These are phyloP conservation scores for Psophia crepitans DNA, from an alignment of 2,113 vertebrate species.

Conservation along the genomic window DNA sequence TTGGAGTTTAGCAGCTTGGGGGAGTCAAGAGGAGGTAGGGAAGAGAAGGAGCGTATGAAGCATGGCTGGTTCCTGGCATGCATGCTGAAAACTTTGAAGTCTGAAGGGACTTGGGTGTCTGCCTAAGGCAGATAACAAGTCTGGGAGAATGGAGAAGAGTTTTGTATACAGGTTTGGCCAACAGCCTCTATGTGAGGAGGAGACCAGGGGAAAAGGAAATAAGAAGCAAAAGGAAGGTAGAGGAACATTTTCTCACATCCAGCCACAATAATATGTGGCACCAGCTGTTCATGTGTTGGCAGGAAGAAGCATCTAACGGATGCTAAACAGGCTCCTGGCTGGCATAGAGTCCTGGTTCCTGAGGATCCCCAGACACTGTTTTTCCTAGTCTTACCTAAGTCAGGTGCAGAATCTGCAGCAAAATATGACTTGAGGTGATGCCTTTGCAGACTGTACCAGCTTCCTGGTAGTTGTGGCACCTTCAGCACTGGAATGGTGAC, in stretches of 20 bases:
- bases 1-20: neutral
- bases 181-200: neutral
- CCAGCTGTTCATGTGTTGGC: neutral
- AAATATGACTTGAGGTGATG: neutral
- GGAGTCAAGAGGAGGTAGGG: neutral
- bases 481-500: neutral
- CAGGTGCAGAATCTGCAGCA: neutral
- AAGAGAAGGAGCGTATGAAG: neutral
- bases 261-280: neutral
- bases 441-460: neutral
- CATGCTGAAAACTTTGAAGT: neutral
- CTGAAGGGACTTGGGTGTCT: conserved; percentile 5
- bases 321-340: neutral
- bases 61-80: neutral
- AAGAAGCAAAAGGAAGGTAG: neutral
- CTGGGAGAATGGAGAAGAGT: neutral
- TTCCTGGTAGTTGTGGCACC: neutral
- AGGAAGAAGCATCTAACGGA: neutral
- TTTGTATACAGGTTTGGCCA: neutral
- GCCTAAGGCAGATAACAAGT: conserved; percentile 16
- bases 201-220: neutral
- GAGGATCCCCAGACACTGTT: neutral
- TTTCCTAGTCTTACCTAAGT: neutral
- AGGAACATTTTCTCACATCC: neutral
- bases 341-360: neutral